Evolutionary conservation across 2,888 invertebrate genomes (phyloP).

Genomic region (Sminthurinus aureus): DNA sequence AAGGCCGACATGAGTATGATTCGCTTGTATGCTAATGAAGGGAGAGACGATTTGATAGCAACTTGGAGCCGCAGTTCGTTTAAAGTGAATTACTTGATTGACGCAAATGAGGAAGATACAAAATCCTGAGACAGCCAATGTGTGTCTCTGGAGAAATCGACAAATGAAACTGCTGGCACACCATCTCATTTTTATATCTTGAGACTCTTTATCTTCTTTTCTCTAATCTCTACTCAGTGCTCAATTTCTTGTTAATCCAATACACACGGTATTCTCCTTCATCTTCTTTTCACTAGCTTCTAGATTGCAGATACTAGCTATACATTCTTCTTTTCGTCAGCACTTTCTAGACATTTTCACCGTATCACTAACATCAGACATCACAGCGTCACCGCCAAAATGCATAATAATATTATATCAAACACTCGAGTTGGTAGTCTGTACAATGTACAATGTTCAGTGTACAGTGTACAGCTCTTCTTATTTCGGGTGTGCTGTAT

Average conservation of each 20-base stretch:
- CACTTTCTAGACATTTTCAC: background rate
- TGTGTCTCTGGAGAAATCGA: slow-evolving; percentile 57
- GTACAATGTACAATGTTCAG: no score
- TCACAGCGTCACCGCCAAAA: no score
- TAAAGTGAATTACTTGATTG: slow-evolving; percentile 57
- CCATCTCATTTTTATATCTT: slow-evolving; percentile 52
- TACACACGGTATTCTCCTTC: background rate
- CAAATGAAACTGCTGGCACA: slow-evolving; percentile 55
- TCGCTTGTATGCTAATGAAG: slow-evolving; percentile 41
- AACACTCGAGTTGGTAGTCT: no score
- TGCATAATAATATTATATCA: no score
- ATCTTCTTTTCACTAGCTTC: background rate
- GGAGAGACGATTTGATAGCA: slow-evolving; percentile 57
- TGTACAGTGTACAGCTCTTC: no score
- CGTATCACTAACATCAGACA: background rate
- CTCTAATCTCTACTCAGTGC: background rate
- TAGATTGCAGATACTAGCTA: background rate
- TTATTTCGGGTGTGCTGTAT: no score
- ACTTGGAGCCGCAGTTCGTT: slow-evolving; percentile 44
- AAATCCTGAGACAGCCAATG: slow-evolving; percentile 49
- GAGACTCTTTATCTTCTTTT: background rate
- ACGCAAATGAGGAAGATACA: slow-evolving; percentile 54
- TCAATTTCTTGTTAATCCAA: background rate
- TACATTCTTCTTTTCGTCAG: background rate
- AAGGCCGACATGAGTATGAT: slow-evolving; percentile 34